Percentiles rank a stretch among this genome's conserved stretches.
These are phyloP conservation scores for Prosopocoilus inquinatus DNA, from an alignment of 2,888 invertebrate species.

Conservation along the genomic window DNA sequence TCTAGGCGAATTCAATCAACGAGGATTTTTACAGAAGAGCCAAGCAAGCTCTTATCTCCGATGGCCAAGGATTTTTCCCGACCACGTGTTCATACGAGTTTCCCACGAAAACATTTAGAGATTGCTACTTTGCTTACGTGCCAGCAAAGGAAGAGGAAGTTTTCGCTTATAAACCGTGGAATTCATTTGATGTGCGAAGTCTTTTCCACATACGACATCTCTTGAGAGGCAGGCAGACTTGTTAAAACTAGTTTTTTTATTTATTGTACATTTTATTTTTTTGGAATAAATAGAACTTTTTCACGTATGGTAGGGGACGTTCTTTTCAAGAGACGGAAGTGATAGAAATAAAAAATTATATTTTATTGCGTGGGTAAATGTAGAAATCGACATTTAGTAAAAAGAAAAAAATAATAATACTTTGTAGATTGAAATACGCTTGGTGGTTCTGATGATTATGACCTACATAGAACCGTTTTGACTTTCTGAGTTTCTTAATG, in stretches of 20 bases:
- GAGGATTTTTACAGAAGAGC: conserved; percentile 34
- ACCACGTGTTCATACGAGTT: conserved; percentile 41
- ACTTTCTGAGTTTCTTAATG: too few relatives aligned
- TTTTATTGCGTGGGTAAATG: too few relatives aligned
- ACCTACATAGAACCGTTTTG: too few relatives aligned
- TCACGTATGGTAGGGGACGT: not conserved
- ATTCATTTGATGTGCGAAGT: conserved; percentile 21
- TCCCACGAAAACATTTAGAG: conserved; percentile 39
- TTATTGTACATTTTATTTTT: not conserved
- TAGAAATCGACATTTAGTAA: too few relatives aligned
- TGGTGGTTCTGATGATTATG: too few relatives aligned
- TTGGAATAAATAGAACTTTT: not conserved
- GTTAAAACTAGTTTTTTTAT: too few relatives aligned
- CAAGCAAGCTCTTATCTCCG: conserved; percentile 36
- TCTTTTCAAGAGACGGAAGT: not conserved
- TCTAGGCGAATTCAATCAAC: conserved; percentile 23
- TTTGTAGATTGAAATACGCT: too few relatives aligned
- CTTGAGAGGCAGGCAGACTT: too few relatives aligned
- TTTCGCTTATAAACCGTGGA: conserved; percentile 29
- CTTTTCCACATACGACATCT: not conserved
- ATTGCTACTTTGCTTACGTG: conserved; percentile 44
- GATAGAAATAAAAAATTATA: too few relatives aligned
- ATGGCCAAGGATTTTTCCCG: conserved; percentile 44
- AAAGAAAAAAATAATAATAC: too few relatives aligned
- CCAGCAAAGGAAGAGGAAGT: conserved; percentile 42